phyloP scores from a whole-genome alignment of 1,140 invertebrate species.

The Drosophila ananassae region DNA sequence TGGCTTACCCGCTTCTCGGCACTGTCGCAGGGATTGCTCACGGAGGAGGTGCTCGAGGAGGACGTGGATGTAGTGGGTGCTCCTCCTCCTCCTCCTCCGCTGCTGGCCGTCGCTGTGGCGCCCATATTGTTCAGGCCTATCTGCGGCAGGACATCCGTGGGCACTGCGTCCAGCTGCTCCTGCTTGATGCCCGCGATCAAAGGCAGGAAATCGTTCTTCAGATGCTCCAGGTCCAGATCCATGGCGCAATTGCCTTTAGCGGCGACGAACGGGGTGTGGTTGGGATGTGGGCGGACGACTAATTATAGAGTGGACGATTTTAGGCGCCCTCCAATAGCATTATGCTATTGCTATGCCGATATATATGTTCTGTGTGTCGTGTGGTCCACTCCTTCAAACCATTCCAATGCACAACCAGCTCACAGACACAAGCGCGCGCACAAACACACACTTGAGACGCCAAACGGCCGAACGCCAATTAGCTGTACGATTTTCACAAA shows the following conservation, averaged over 20 bases:
- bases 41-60: conserved; percentile 66
- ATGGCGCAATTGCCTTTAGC: conserved; percentile 33
- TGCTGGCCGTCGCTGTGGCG: conserved; percentile 25
- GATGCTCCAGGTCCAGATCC: conserved; percentile 80
- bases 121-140: conserved; percentile 51
- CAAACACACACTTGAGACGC: conserved; percentile 34
- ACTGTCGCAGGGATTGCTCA: conserved; percentile 82
- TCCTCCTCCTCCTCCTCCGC: conserved; percentile 6
- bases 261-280: conserved; percentile 12
- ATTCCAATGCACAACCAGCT: conserved; percentile 23
- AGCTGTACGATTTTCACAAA: conserved; percentile 39
- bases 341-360: conserved; percentile 3
- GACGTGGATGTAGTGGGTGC: conserved; percentile 72
- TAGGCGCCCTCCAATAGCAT: conserved; percentile 25
- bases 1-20: conserved; percentile 80
- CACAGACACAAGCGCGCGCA: conserved; percentile 22
- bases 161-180: conserved; percentile 74
- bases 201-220: conserved; percentile 81
- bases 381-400: conserved; percentile 24
- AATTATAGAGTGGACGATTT: conserved; percentile 24
- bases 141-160: conserved; percentile 61
- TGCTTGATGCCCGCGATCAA: conserved; percentile 78
- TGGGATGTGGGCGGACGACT: conserved; percentile 27
- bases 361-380: background rate
- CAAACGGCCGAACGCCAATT: conserved; percentile 33